A percentile compares a stretch with the other conserved stretches of the same genome.
Evolutionary conservation across 2,888 invertebrate genomes (phyloP).

Genomic region (Adela reaumurella): DNA sequence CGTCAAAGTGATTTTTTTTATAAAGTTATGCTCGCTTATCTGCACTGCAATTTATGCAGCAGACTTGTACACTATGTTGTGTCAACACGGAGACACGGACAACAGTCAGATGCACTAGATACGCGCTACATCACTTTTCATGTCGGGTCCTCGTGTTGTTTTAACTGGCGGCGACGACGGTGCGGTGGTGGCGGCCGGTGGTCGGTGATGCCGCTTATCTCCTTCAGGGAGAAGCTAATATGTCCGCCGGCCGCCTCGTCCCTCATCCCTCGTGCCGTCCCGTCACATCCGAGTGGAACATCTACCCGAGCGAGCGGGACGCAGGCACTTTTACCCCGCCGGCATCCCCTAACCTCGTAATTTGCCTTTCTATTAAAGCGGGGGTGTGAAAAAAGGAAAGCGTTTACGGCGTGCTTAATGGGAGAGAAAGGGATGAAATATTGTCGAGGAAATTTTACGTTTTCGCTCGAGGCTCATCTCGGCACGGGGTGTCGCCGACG

Average conservation of each 20-base stretch:
- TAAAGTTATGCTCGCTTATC: too few relatives aligned
- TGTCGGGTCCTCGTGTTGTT: too few relatives aligned
- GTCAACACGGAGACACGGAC: too few relatives aligned
- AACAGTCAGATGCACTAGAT: too few relatives aligned
- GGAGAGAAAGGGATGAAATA: constrained; percentile 56
- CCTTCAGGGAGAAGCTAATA: neutral
- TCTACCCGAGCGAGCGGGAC: constrained; percentile 30
- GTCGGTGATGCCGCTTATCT: neutral
- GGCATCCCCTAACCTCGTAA: constrained; percentile 57
- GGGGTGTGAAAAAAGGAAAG: constrained; percentile 59
- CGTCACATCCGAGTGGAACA: too few relatives aligned
- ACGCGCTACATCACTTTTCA: too few relatives aligned
- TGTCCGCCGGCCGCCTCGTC: neutral
- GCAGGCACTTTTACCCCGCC: constrained; percentile 52
- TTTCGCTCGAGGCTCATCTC: constrained; percentile 29
- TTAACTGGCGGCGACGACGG: too few relatives aligned
- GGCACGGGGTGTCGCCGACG: constrained; percentile 44
- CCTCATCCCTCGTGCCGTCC: neutral
- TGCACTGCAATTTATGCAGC: too few relatives aligned
- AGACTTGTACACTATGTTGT: too few relatives aligned
- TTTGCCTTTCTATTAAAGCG: constrained; percentile 58
- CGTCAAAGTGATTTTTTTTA: too few relatives aligned
- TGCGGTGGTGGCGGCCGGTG: neutral
- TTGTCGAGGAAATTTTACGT: constrained; percentile 52
- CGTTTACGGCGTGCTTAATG: constrained; percentile 57